Evolutionary conservation across 1,140 invertebrate species (phyloP).

Genomic region (Aphis craccivora): DNA sequence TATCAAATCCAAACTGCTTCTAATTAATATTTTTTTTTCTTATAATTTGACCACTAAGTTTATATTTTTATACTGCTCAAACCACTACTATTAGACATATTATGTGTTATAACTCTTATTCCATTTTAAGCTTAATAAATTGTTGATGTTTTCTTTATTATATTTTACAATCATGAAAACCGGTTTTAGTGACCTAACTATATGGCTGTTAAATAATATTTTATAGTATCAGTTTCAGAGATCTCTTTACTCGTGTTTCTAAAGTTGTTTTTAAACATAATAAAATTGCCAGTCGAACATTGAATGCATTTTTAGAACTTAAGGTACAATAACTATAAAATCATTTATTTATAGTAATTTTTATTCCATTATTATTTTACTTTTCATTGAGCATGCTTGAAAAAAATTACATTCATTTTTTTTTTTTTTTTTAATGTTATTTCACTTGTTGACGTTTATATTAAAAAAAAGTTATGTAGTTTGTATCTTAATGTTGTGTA

Average conservation of each 20-base stretch:
- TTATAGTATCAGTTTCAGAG: not conserved
- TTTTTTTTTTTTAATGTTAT: constrained; percentile 14
- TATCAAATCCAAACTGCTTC: constrained; percentile 1
- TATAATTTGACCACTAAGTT: not conserved
- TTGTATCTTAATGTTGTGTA: constrained; percentile 24
- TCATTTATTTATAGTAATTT: not conserved
- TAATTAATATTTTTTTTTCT: not conserved
- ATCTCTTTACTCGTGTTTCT: not conserved
- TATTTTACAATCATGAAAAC: not conserved
- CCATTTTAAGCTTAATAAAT: not conserved
- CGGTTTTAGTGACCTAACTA: not conserved
- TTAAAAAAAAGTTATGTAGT: constrained; percentile 5
- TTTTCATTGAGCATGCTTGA: not conserved
- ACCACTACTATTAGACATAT: not conserved
- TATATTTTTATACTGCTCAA: not conserved
- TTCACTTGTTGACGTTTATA: constrained; percentile 29
- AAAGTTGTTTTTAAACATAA: not conserved
- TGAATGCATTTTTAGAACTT: not conserved
- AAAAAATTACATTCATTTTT: not conserved
- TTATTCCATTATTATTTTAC: constrained; percentile 19
- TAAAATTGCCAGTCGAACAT: not conserved
- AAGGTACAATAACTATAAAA: not conserved
- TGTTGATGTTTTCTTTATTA: not conserved
- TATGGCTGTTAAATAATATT: not conserved
- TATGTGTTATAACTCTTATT: constrained; percentile 14